These are phyloP conservation scores for Passerculus sandwichensis DNA, from an alignment of 2,797 vertebrate species.

Conservation along the genomic window DNA sequence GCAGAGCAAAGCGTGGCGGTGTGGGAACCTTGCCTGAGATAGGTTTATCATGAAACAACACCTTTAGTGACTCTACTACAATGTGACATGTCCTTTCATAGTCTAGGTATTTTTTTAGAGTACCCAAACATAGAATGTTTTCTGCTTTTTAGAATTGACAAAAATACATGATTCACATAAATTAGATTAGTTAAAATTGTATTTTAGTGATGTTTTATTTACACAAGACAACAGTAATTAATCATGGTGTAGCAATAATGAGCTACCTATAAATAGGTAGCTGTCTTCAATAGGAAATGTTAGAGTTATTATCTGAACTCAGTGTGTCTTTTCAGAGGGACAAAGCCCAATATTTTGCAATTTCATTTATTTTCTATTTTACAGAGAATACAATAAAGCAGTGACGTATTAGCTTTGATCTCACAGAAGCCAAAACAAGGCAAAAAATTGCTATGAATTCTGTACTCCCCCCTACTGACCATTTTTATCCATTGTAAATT, in stretches of 20 bases:
- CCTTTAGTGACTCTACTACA: background rate
- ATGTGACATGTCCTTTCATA: background rate
- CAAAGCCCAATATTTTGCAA: background rate
- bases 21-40: background rate
- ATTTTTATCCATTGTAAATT: background rate
- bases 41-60: background rate
- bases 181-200: background rate
- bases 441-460: background rate
- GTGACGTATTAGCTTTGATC: background rate
- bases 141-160: background rate
- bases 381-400: background rate
- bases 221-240: background rate
- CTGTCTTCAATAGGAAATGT: background rate
- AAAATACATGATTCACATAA: background rate
- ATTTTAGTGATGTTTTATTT: background rate
- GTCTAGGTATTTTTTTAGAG: background rate
- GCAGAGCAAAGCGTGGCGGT: background rate
- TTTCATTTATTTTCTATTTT: conserved; percentile 11
- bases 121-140: background rate
- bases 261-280: background rate
- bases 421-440: background rate
- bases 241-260: background rate
- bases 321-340: background rate
- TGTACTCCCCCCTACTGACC: background rate
- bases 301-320: background rate